Percentiles rank a stretch among this genome's conserved stretches.
Conservation (phyloP, 2,888 invertebrate genomes). For the Campoplex nolae region DNA sequence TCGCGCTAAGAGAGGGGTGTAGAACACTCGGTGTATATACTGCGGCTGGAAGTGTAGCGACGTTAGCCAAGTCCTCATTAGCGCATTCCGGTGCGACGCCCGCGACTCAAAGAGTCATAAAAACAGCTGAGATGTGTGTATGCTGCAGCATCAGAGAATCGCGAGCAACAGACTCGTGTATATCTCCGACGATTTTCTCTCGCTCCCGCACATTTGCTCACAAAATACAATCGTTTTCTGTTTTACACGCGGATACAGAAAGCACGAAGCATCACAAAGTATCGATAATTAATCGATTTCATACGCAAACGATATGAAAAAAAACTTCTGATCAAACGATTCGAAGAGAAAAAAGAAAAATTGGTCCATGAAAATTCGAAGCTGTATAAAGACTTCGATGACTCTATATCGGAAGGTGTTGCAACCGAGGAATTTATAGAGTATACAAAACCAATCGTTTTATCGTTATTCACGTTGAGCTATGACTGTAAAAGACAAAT, state of each 20-base stretch:
- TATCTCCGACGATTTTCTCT: constrained; percentile 65
- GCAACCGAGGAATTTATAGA: too few relatives aligned
- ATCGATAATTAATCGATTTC: not conserved
- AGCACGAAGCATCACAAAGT: not conserved
- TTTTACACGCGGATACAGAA: not conserved
- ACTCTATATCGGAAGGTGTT: too few relatives aligned
- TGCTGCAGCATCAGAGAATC: constrained; percentile 29
- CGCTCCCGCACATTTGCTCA: not conserved
- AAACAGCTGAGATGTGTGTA: constrained; percentile 82
- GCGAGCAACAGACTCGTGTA: constrained; percentile 44
- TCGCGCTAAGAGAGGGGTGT: constrained; percentile 13
- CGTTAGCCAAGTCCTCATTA: constrained; percentile 84
- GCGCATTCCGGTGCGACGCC: constrained; percentile 85
- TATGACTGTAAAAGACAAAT: not conserved
- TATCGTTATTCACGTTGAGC: too few relatives aligned
- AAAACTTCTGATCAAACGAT: too few relatives aligned
- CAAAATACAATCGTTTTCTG: not conserved
- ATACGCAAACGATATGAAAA: not conserved
- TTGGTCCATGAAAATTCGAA: too few relatives aligned
- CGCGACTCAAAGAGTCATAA: constrained; percentile 84
- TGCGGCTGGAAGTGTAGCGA: constrained; percentile 77
- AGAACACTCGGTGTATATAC: constrained; percentile 41
- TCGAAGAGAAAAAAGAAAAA: too few relatives aligned
- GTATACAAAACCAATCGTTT: too few relatives aligned
- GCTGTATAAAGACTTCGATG: too few relatives aligned